Evolutionary conservation across 2,888 invertebrate genomes (phyloP).

Genomic region (Nomada lathburiana): DNA sequence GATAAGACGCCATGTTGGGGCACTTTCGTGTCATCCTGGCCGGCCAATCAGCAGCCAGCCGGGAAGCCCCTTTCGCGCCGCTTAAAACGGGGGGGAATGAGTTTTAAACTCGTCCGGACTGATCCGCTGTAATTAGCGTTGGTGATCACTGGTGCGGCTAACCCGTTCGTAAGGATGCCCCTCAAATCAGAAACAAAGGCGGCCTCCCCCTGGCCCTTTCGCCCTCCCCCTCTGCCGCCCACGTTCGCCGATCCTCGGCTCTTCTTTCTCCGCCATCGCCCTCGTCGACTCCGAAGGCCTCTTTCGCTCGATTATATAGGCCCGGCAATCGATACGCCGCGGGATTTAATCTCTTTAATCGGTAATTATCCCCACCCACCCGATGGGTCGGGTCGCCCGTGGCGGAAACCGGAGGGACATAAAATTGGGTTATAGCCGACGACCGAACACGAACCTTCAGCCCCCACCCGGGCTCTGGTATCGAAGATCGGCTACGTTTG

Average conservation of each 20-base stretch:
- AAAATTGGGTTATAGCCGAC: constrained; percentile 75
- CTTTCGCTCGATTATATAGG: constrained; percentile 79
- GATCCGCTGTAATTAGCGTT: constrained; percentile 83
- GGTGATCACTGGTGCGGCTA: constrained; percentile 83
- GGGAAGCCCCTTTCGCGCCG: constrained; percentile 81
- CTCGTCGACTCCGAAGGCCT: constrained; percentile 66
- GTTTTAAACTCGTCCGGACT: constrained; percentile 82
- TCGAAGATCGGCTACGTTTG: constrained; percentile 57
- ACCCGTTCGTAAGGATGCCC: constrained; percentile 83
- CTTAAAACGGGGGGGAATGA: constrained; percentile 80
- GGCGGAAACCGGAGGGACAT: constrained; percentile 70
- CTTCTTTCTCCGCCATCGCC: constrained; percentile 57
- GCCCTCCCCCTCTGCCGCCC: constrained; percentile 8
- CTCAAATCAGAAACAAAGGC: constrained; percentile 82
- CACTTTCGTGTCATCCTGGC: constrained; percentile 82
- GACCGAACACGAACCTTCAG: constrained; percentile 53
- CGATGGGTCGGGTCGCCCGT: constrained; percentile 51
- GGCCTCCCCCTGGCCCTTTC: constrained; percentile 62
- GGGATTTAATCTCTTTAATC: constrained; percentile 83
- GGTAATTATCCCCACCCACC: constrained; percentile 79
- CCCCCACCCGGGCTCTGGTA: constrained; percentile 28
- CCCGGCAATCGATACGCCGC: constrained; percentile 80
- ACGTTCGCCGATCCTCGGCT: constrained; percentile 33
- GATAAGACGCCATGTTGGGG: constrained; percentile 84
- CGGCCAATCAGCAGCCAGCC: constrained; percentile 80